A percentile compares a stretch with the other conserved stretches of the same genome.
Conservation (phyloP, 2,113 vertebrate species). For the Amia ocellicauda region DNA sequence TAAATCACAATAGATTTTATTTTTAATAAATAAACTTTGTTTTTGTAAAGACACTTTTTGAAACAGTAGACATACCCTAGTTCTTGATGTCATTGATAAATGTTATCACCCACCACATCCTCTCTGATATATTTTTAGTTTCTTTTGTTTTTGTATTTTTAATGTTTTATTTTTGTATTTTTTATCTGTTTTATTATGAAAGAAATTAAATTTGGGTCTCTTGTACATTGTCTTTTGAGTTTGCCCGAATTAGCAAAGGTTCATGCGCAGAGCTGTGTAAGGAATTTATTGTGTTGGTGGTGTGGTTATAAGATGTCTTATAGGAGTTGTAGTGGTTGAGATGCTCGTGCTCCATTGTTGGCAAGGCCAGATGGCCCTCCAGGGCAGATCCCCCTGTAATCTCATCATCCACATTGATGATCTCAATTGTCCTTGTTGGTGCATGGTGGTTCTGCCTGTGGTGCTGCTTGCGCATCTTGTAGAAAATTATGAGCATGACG, state of each 20-base stretch:
- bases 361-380: slow-evolving; percentile 95
- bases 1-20: slow-evolving; percentile 97
- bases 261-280: slow-evolving; percentile 99
- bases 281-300: slow-evolving; percentile 95
- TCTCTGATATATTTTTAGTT: slow-evolving; percentile 61
- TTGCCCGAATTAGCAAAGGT: slow-evolving; percentile 99
- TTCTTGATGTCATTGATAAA: slow-evolving; percentile 89
- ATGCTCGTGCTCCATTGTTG: slow-evolving; percentile 96
- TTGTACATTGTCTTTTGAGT: slow-evolving; percentile 99
- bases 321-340: slow-evolving; percentile 98
- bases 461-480: slow-evolving; percentile 99
- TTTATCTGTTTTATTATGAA: slow-evolving; percentile 49
- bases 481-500: slow-evolving; percentile 98
- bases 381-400: slow-evolving; percentile 86
- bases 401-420: slow-evolving; percentile 97
- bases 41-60: slow-evolving; percentile 99
- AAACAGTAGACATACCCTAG: slow-evolving; percentile 98
- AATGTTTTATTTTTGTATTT: slow-evolving; percentile 42
- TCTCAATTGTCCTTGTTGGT: slow-evolving; percentile 93
- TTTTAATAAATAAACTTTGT: slow-evolving; percentile 99
- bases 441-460: slow-evolving; percentile 95
- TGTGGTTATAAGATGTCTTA: slow-evolving; percentile 95
- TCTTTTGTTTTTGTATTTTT: slow-evolving; percentile 46
- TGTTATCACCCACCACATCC: slow-evolving; percentile 61
- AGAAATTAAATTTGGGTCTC: slow-evolving; percentile 94